Evolutionary conservation across 2,797 vertebrate genomes (phyloP), one percentile per base, ranked within the genome.

Genomic region (Poeciliopsis paucimaculata): DNA sequence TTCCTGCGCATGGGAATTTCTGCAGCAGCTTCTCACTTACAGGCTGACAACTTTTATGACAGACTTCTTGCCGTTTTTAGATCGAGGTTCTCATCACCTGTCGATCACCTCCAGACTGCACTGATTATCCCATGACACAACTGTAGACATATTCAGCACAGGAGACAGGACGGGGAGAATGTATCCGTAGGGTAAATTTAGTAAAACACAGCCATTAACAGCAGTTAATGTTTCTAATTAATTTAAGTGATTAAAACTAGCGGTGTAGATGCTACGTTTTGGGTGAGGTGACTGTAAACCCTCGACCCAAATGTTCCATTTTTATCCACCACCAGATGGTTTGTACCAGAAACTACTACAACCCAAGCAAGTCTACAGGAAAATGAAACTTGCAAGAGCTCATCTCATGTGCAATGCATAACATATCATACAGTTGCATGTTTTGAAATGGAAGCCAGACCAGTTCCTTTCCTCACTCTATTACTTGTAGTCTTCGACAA

Each of bases 321-420:
- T 93, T 87, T 87, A 89, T 90, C 83, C 84, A 89, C 86, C 80
- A 68, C 82, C 77, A 78, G 79, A 81, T 6, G 62, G 84, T 82
- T 73, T 31, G 72, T 79, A 83, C 79, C 83, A 84, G 82, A 87
- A 90, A 88, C 84, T 46, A 36, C 81, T 76, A 77, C 71, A 78
- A 83, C 79, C 78, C 66, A 15, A 49, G 75, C 73, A 87, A 89
- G 77, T 81, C 79, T 77, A 76, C 87, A 26, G 18, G 49, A 16
- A 55, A 41, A 23, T 55, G 53, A 77, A 84, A 85, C 75, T 73
- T 68, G 76, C 85, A 79, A 60, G 86, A 90, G 82, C 84, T 78
- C 87, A 86, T 90, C 89, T 90, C 77, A 87, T 90, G 90, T 88
- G 80, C 87, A 87, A 93, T 91, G 88, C 90, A 91, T 91, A 83